Evolutionary conservation across 2,797 vertebrate species (phyloP), one percentile per base, ranked within the genome.

Genomic region (Platyrinchus mystaceus): DNA sequence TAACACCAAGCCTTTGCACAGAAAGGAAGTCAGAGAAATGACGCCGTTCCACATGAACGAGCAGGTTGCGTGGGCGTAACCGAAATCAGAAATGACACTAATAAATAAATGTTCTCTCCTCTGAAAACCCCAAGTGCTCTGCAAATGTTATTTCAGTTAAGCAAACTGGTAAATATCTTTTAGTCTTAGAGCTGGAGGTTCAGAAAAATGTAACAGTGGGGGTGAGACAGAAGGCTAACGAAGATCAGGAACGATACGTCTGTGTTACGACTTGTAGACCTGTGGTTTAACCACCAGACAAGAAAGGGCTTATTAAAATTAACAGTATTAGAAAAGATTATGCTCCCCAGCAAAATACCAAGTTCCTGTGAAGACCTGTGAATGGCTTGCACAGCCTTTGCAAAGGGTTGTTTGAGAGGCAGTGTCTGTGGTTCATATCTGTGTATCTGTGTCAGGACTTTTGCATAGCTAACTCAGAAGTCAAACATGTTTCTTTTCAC

Each of bases 251-350:
- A 49, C 10, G 1, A 41, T 34, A 55, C 13, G 50, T 70, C 59
- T 84, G 73, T 84, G 92, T 73, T 93, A 39, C 4, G 77, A 91
- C 87, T 91, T 92, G 84, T 10, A 95, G 94, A 63, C 44, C 79
- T 96, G 94, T 88, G 89, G 93, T 95, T 67, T 95, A 95, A 96
- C 92, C 91, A 93, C 94, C 85, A 93, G 93, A 64, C 63, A 96
- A 95, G 94, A 93, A 86, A 93, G 83, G 41, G 87, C 77, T 90
- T 63, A 95, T 93, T 76, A 94, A 96, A 85, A 93, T 95, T 84
- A 91, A 69, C 77, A 93, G 62, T 75, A 81, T 94, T 92, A 96
- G 84, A 88, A 93, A 73, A 84, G 44, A 86, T 75, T 85, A 86
- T 43, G 24, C 64, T 95, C 64, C 89, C 71, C 71, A 94, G 87